phyloP scores from a whole-genome alignment of 2,888 invertebrate species.

The Noctua fimbriata region DNA sequence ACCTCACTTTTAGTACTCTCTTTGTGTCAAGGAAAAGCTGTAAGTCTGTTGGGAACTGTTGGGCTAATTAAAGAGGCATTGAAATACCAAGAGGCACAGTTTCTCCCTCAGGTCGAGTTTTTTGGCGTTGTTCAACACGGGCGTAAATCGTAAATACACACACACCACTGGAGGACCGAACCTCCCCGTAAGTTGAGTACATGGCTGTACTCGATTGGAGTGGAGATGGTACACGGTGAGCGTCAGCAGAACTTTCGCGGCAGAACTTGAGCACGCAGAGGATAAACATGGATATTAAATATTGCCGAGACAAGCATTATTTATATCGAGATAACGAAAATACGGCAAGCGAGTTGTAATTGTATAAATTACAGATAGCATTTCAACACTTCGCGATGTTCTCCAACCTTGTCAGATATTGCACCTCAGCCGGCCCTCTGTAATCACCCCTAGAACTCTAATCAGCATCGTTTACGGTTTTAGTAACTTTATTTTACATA shows the following conservation, averaged over 20 bases:
- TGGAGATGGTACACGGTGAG: neutral
- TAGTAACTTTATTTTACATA: neutral
- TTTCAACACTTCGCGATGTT: neutral
- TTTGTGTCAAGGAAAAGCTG: neutral
- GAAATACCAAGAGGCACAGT: neutral
- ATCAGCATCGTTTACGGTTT: neutral
- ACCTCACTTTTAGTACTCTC: neutral
- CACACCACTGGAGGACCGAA: neutral
- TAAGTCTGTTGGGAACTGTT: neutral
- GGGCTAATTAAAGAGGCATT: neutral
- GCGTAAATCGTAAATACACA: neutral
- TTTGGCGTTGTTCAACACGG: too few species aligned
- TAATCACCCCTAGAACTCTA: neutral
- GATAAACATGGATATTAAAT: neutral
- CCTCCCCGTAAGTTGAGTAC: neutral
- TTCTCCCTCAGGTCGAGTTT: neutral
- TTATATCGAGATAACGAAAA: neutral
- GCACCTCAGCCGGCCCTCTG: neutral
- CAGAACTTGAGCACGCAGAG: neutral
- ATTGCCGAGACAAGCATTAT: neutral
- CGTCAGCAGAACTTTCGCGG: neutral
- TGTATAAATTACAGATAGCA: neutral
- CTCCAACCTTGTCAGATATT: neutral
- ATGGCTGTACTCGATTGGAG: neutral
- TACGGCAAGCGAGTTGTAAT: neutral